Base-by-base conservation (phyloP, 2,888 invertebrate species). In the Sceliomorpha sp. region DNA sequence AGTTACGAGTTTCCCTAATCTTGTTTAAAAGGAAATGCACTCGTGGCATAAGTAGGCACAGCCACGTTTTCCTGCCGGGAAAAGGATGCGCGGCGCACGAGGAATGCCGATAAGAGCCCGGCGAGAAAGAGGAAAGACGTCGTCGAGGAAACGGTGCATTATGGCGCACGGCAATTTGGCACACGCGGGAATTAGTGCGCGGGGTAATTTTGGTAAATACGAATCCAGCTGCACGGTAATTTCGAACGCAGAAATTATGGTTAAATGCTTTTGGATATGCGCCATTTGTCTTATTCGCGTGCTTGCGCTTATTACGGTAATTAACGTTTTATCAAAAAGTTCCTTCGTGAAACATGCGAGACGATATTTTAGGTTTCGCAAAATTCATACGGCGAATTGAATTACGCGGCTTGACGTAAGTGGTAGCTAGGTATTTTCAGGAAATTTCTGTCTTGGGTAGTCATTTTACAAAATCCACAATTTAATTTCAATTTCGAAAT, bases 1-100 rank as follows among this genome's bases (percentile, higher is more conserved):
- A 55, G 58, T 58, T 39, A 51, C 64, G 58, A 66, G 64, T 66
- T 66, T 66, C 58, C 58, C 64, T 66, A 66, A 66, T 66, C 64
- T 66, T 66, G 58, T 66, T 50, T 66, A 58, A 66, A 58, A 66
- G 64, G 64, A 66, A 64, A 64, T 48, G 17, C 56, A 14, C 37
- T 48, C 44, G 44, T n/a, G 26, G 45, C 50, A 40, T 48, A 64
- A 64, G 62, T 62, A 62, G 47, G 62, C 53, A 31, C 45, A 12
- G 17, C 45, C 13, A 37, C 51, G 51, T 62, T 62, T 62, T 62
- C 53, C 31, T 53, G 40, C 29, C 34, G 47, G 27, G 53, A 47
- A 63, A 55, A 53, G 48, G 55, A 48, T 32, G 20, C 17, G 14
- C 24, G 31, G 48, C 13, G 42, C 17, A 42, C 50, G 42, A 50